phyloP scores from a whole-genome alignment of 2,888 invertebrate species.

The Drosophila melanosoma region DNA sequence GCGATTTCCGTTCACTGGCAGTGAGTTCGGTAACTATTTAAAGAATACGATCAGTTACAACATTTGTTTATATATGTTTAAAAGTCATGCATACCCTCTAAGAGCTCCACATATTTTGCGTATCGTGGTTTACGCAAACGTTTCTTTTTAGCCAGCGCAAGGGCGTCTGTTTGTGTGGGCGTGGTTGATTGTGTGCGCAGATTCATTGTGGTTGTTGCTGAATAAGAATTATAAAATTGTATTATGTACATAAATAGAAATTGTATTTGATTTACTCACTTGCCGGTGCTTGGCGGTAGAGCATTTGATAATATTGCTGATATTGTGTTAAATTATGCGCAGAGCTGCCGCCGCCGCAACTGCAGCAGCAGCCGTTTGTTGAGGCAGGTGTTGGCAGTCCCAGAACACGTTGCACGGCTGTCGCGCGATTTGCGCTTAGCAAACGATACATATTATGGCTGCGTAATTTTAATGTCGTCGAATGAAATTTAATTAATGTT shows the following conservation, averaged over 20 bases:
- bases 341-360: constrained; percentile 37
- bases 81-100: constrained; percentile 87
- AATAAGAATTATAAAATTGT: constrained; percentile 2
- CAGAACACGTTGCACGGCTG: constrained; percentile 70
- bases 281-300: constrained; percentile 67
- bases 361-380: constrained; percentile 48
- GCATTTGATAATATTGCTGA: constrained; percentile 73
- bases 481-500: constrained; percentile 44
- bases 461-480: constrained; percentile 25
- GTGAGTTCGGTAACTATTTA: constrained; percentile 87
- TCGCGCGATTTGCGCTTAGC: constrained; percentile 69
- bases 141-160: constrained; percentile 61
- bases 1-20: constrained; percentile 89
- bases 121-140: constrained; percentile 71
- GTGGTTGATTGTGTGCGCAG: constrained; percentile 79
- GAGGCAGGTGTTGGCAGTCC: constrained; percentile 57
- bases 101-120: constrained; percentile 88
- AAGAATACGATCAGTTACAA: neutral
- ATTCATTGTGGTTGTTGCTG: constrained; percentile 12
- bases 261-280: constrained; percentile 40
- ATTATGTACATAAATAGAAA: neutral
- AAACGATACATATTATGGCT: constrained; percentile 80
- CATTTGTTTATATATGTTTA: neutral
- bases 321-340: constrained; percentile 58
- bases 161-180: constrained; percentile 68